Base-by-base conservation (phyloP, 2,888 invertebrate species). In the Eupeodes latifasciatus region DNA sequence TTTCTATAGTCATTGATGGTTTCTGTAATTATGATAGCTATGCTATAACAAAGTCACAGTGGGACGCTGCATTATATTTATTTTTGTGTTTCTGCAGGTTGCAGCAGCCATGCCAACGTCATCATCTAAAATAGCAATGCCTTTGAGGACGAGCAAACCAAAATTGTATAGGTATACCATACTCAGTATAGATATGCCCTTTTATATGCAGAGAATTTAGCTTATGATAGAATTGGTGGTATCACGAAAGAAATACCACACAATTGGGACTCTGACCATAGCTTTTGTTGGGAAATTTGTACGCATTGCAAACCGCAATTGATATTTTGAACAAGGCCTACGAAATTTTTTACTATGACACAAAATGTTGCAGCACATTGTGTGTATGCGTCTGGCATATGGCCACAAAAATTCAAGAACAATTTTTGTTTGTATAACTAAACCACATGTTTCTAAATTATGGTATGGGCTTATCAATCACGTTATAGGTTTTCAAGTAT, bases 61-160 rank as follows among this genome's bases (percentile, higher is more conserved):
- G 55, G 71, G 55, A 71, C 14, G 19, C 55, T 55, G 51, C 12
- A n/a, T 36, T 14, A 16, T 69, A 34, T 19, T 12, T 40, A 16
- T 34, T 69, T 51, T n/a, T 9, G 66, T 36, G 11, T 27, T 55
- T 11, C 9, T 47, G 69, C 71, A 55, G 69, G 55, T 44, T 71
- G 55, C 12, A 12, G 9, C 71, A 16, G 16, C n/a, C 12, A 67
- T 5, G 12, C n/a, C 10, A 9, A 59, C 9, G 27, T 51, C 34
- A 67, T 67, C 51, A 53, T 53, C 67, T 36, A 36, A 67, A 67
- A 55, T 44, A 27, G 27, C 27, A 1, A 71, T 71, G 71, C 71
- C 40, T 71, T 71, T 71, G 71, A 71, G 55, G 71, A 71, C 40
- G 40, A 55, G 16, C 34, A 10, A 11, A 12, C 16, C 16, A n/a